These are phyloP conservation scores for Acomys russatus DNA, from an alignment of 2,797 vertebrate genomes.

Conservation along the genomic window DNA sequence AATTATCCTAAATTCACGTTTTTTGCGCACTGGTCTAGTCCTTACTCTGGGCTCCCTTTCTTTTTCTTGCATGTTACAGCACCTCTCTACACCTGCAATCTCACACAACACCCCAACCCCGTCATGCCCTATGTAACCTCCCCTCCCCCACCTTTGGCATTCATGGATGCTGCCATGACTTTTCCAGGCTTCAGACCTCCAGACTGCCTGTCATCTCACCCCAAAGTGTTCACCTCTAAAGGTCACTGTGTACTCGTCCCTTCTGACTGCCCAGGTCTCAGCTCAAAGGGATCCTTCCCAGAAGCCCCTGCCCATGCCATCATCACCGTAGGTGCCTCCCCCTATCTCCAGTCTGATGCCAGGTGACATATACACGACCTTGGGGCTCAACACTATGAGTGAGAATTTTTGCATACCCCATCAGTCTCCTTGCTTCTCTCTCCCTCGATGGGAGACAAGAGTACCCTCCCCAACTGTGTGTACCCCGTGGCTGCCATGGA, in stretches of 20 bases:
- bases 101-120: accelerated
- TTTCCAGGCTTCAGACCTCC: not conserved
- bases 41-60: not conserved
- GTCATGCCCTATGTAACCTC: not conserved
- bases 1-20: not conserved
- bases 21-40: not conserved
- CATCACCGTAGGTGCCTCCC: too few relatives aligned
- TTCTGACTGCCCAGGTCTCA: not conserved
- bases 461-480: too few relatives aligned
- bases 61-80: accelerated
- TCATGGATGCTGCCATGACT: not conserved
- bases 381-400: not conserved
- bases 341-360: too few relatives aligned
- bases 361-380: not conserved
- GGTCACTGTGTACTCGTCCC: too few relatives aligned
- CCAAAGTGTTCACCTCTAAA: not conserved
- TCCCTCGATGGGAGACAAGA: not conserved
- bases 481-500: not conserved
- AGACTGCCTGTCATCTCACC: accelerated
- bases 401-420: too few relatives aligned
- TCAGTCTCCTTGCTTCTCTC: not conserved
- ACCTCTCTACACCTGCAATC: not conserved
- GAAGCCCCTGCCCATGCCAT: not conserved
- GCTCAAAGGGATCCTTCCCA: not conserved
- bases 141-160: not conserved